Conservation (phyloP, 1,140 invertebrate species). For the Vanessa tameamea region DNA sequence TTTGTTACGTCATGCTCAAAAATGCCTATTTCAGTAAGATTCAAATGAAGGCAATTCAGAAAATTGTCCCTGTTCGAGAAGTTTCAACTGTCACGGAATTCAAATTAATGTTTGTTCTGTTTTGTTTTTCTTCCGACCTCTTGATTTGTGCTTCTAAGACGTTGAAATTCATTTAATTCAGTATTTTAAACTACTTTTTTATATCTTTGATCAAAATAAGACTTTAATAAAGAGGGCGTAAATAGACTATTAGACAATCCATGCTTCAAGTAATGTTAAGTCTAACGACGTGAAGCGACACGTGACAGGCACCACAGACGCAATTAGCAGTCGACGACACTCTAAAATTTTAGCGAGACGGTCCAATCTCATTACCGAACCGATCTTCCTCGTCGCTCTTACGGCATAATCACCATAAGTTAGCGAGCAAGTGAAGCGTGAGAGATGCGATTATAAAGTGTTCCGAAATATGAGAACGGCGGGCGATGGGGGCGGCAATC, state of each 20-base stretch:
- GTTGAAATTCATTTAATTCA: conserved; percentile 47
- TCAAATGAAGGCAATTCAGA: conserved; percentile 76
- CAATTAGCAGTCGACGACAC: conserved; percentile 76
- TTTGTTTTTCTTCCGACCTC: conserved; percentile 69
- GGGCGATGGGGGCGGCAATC: conserved; percentile 64
- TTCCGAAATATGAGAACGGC: conserved; percentile 76
- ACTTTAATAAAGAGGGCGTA: background rate
- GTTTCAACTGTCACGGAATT: conserved; percentile 75
- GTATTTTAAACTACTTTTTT: conserved; percentile 4
- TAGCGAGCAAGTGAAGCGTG: conserved; percentile 77
- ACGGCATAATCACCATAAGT: conserved; percentile 80
- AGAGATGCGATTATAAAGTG: conserved; percentile 79
- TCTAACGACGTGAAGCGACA: conserved; percentile 32
- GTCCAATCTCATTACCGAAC: conserved; percentile 78
- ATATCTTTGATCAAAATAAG: background rate
- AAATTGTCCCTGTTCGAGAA: conserved; percentile 75
- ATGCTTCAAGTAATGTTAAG: conserved; percentile 2
- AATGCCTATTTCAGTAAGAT: conserved; percentile 70
- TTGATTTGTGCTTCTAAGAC: conserved; percentile 59
- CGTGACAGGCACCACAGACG: conserved; percentile 63
- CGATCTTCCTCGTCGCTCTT: conserved; percentile 79
- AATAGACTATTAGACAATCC: conserved; percentile 7
- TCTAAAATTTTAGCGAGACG: conserved; percentile 78
- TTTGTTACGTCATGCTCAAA: conserved; percentile 78
- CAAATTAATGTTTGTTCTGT: conserved; percentile 79